Evolutionary conservation across 2,113 vertebrate species (phyloP), one percentile per base, ranked within the genome.

Genomic region (Myotis yumanensis): DNA sequence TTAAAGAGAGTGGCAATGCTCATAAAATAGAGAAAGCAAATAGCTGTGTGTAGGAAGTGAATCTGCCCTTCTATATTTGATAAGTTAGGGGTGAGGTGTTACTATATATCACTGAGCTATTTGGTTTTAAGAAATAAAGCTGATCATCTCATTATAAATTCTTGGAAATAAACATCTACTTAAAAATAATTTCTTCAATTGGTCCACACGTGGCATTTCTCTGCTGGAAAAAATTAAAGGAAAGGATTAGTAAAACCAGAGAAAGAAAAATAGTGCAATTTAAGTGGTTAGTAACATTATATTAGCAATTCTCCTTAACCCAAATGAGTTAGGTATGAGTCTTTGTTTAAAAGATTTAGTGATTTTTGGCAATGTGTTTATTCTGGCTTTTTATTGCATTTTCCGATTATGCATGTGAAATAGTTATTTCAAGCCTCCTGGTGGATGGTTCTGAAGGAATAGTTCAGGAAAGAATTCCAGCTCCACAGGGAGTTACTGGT

Each of bases 21-120:
- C 96, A 95, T 97, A 97, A 97, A 97, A 96, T n/a, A 97, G 80
- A 95, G 79, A 96, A 95, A 97, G 96, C 96, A 97, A 97, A 97
- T 97, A 97, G 93, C 94, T 10, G 0, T 84, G 69, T 89, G 80
- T 59, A 89, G 88, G 91, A 57, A 96, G 93, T 89, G 94, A 89
- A 87, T 96, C 72, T 97, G 87, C 75, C 84, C 81, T 71, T 95
- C 75, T 91, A 23, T 89, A 51, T 96, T 97, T 95, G 95, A 96
- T 95, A 96, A 95, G 92, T 82, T 95, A 96, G 57, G 40, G 30
- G 35, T 57, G 46, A 87, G 86, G 85, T 91, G 83, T 93, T 95
- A 62, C 80, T 88, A 95, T 95, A 54, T 91, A 89, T 97, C 91
- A 92, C 84, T 69, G 83, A 92, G 14, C 6, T 93, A 59, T 95